phyloP scores from a whole-genome alignment of 2,888 invertebrate genomes.

The Dermolepida albohirtum region DNA sequence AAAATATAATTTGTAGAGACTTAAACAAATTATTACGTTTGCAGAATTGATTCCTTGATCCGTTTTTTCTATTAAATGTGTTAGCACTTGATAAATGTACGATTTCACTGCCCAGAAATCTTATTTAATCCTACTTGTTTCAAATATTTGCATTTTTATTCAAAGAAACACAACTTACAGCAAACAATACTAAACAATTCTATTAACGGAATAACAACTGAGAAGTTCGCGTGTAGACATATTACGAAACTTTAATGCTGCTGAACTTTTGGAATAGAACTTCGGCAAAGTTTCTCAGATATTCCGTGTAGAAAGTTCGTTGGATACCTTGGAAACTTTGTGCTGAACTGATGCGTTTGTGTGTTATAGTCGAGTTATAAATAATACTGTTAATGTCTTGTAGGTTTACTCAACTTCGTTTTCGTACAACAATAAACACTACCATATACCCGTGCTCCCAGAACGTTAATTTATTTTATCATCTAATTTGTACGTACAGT shows the following conservation, averaged over 20 bases:
- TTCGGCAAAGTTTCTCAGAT: slow-evolving; percentile 35
- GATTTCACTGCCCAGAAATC: no score
- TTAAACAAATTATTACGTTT: no score
- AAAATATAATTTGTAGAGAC: no score
- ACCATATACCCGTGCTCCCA: slow-evolving; percentile 4
- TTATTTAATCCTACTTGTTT: no score
- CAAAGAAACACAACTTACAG: slow-evolving; percentile 9
- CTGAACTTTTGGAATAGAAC: slow-evolving; percentile 35
- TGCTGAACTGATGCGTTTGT: slow-evolving; percentile 35
- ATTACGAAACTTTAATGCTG: slow-evolving; percentile 42
- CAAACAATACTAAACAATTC: slow-evolving; percentile 41
- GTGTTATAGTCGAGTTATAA: slow-evolving; percentile 40
- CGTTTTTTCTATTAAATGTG: no score
- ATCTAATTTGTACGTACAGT: background rate
- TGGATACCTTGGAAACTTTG: slow-evolving; percentile 41
- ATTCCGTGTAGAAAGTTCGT: slow-evolving; percentile 37
- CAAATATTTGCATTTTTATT: background rate
- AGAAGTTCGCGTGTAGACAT: slow-evolving; percentile 39
- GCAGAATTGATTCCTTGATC: no score
- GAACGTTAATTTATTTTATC: slow-evolving; percentile 23
- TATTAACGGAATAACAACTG: slow-evolving; percentile 34
- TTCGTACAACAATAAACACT: slow-evolving; percentile 26
- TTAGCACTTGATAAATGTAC: no score
- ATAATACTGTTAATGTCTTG: slow-evolving; percentile 39
- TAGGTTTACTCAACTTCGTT: slow-evolving; percentile 27